A percentile compares a stretch with the other conserved stretches of the same genome.
Conservation (phyloP, 2,888 invertebrate genomes). For the Lordiphosa andalusiaca region DNA sequence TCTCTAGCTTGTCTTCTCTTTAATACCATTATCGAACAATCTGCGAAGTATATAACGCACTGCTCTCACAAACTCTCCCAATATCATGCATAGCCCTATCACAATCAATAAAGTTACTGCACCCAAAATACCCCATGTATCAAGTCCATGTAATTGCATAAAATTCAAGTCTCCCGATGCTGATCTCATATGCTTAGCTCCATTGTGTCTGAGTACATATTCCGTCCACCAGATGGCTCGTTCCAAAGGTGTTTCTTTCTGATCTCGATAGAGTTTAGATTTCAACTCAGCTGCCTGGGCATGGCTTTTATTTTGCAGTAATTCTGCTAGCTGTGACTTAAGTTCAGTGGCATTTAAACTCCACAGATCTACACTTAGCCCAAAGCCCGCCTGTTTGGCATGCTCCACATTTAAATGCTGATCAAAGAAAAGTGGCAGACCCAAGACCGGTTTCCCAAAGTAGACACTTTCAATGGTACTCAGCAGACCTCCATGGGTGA, state of each 20-base stretch:
- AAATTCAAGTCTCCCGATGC: conserved; percentile 72
- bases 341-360: conserved; percentile 73
- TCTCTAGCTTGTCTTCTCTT: too few species aligned
- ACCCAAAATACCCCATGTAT: conserved; percentile 56
- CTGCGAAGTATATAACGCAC: too few species aligned
- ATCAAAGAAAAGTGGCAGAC: conserved; percentile 81
- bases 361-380: conserved; percentile 73
- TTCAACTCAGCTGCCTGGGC: conserved; percentile 34
- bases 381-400: conserved; percentile 80
- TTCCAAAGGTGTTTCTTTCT: conserved; percentile 72
- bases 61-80: neutral
- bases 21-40: too few species aligned
- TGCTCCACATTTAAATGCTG: conserved; percentile 81
- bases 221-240: conserved; percentile 78
- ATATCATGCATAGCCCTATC: neutral
- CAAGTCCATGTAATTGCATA: conserved; percentile 66
- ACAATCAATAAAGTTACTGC: conserved; percentile 4
- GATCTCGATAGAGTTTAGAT: conserved; percentile 73
- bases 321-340: conserved; percentile 44
- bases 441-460: conserved; percentile 81
- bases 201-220: conserved; percentile 77
- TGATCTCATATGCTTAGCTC: conserved; percentile 77
- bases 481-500: conserved; percentile 81
- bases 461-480: conserved; percentile 81
- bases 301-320: conserved; percentile 59